Conservation (phyloP, 1,140 invertebrate genomes). For the Solenopsis invicta region DNA sequence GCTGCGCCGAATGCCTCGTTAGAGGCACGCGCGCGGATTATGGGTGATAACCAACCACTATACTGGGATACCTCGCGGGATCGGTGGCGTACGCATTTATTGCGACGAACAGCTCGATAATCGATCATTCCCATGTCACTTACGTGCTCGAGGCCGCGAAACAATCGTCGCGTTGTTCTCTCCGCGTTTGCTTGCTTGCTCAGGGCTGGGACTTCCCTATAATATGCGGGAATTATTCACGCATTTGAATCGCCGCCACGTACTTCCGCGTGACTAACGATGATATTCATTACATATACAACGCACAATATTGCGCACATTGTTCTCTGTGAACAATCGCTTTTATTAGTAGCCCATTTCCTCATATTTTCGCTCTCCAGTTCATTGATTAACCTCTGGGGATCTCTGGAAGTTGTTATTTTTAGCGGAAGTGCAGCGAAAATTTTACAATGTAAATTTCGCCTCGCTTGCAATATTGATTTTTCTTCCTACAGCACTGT, state of each 20-base stretch:
- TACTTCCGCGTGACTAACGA: slow-evolving; percentile 33
- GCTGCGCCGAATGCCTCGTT: slow-evolving; percentile 35
- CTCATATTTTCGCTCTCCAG: not conserved
- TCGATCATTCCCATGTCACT: slow-evolving; percentile 62
- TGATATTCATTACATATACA: slow-evolving; percentile 36
- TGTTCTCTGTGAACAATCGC: not conserved
- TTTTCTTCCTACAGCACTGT: not conserved
- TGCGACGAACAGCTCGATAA: slow-evolving; percentile 44
- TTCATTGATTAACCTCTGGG: slow-evolving; percentile 32
- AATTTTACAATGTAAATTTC: slow-evolving; percentile 15
- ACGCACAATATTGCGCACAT: not conserved
- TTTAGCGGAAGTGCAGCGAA: not conserved
- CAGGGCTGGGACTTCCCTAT: slow-evolving; percentile 21
- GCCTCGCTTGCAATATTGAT: slow-evolving; percentile 14
- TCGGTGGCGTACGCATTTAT: slow-evolving; percentile 49
- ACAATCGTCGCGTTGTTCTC: slow-evolving; percentile 39
- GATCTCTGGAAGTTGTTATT: not conserved
- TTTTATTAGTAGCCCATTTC: slow-evolving; percentile 30
- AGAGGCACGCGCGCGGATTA: slow-evolving; percentile 37
- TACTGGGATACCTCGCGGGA: not conserved
- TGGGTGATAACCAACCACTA: slow-evolving; percentile 11
- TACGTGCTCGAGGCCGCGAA: slow-evolving; percentile 21
- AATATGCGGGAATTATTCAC: slow-evolving; percentile 32
- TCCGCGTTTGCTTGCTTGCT: not conserved
- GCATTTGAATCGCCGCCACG: slow-evolving; percentile 1